Evolutionary conservation across 1,140 invertebrate genomes (phyloP).

Genomic region (Brachionus koreanus): DNA sequence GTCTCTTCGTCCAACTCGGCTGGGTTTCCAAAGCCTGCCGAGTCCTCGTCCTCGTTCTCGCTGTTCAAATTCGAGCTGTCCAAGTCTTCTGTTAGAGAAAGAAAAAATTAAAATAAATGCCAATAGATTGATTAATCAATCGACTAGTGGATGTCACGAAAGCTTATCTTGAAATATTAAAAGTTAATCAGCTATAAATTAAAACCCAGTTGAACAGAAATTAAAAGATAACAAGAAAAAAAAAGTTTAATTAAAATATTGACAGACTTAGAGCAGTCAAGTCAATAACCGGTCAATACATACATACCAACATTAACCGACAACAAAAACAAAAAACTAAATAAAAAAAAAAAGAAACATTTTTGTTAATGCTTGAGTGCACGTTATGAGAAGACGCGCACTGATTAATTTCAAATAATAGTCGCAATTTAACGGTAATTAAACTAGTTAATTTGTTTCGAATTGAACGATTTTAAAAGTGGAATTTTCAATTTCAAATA

Average conservation of each 20-base stretch:
- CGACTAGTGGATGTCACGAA: background rate
- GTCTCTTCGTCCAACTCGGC: slow-evolving; percentile 32
- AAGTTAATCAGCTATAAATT: background rate
- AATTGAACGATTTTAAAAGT: slow-evolving; percentile 34
- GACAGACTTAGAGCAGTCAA: slow-evolving; percentile 1
- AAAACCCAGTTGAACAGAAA: background rate
- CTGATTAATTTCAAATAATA: slow-evolving; percentile 43
- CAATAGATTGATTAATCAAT: too few relatives aligned
- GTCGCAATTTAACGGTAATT: slow-evolving; percentile 40
- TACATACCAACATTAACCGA: too few relatives aligned
- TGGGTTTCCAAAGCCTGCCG: background rate
- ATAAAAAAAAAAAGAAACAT: slow-evolving; percentile 9
- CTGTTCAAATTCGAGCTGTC: slow-evolving; percentile 42
- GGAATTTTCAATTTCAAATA: slow-evolving; percentile 30
- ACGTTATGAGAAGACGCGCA: slow-evolving; percentile 35
- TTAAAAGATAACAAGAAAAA: background rate
- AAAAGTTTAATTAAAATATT: background rate
- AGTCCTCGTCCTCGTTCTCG: slow-evolving; percentile 38
- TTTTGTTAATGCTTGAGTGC: slow-evolving; percentile 1
- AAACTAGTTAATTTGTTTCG: slow-evolving; percentile 37
- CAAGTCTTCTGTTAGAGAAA: slow-evolving; percentile 22
- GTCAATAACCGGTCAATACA: slow-evolving; percentile 11
- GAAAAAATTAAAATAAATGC: background rate
- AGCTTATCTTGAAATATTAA: slow-evolving; percentile 42
- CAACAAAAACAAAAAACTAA: background rate